Evolutionary conservation across 2,797 vertebrate genomes (phyloP).

Genomic region (Astyanax mexicanus): DNA sequence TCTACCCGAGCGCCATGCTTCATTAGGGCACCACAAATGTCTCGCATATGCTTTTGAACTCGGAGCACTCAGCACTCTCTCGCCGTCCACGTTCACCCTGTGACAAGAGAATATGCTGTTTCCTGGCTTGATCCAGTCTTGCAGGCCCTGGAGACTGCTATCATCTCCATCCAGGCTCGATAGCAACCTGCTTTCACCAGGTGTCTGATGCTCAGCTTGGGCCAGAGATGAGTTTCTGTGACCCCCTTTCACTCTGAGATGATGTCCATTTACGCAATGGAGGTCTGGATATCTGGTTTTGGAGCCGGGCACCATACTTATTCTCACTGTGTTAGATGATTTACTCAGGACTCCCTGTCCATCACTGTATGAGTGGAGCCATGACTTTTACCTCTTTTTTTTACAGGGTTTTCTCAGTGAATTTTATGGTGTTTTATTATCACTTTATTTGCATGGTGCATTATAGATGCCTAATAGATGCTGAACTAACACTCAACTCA

Average conservation of each 20-base stretch:
- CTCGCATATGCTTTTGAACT: conserved; percentile 38
- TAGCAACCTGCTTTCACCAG: conserved; percentile 40
- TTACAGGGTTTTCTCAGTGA: too few species aligned
- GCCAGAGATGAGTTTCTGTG: conserved; percentile 24
- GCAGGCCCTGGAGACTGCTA: conserved; percentile 6
- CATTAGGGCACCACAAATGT: neutral
- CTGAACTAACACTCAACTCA: too few species aligned
- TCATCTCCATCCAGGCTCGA: conserved; percentile 34
- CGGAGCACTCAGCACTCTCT: conserved; percentile 15
- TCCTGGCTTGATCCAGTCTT: conserved; percentile 10
- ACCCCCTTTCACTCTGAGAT: conserved; percentile 18
- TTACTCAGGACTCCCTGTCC: conserved; percentile 37
- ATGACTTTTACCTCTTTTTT: conserved; percentile 32
- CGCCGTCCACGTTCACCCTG: neutral
- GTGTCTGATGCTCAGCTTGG: conserved; percentile 3
- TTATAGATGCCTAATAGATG: too few species aligned
- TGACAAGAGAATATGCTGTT: conserved; percentile 33
- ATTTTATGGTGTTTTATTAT: too few species aligned
- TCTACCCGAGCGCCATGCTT: conserved; percentile 22
- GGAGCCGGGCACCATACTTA: conserved; percentile 24
- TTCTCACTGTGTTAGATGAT: conserved; percentile 35
- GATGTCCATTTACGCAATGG: conserved; percentile 29
- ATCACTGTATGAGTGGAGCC: conserved; percentile 37
- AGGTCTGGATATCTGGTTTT: conserved; percentile 23
- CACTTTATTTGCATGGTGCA: too few species aligned